Evolutionary conservation across 2,113 vertebrate genomes (phyloP), one percentile per base, ranked within the genome.

Genomic region (Seriola rivoliana): DNA sequence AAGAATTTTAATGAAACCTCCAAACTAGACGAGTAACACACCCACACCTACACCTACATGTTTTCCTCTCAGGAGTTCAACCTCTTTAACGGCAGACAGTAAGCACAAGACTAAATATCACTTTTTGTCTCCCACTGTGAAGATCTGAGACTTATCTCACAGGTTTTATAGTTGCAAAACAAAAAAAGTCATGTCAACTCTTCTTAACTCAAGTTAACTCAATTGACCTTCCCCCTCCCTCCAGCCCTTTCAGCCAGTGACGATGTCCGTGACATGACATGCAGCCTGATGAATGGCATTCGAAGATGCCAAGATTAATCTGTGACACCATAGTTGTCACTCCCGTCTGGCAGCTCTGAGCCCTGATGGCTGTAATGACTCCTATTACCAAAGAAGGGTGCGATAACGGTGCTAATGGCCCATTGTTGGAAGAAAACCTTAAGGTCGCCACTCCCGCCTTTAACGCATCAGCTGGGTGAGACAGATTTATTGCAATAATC

Each of bases 321-420:
- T 67, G 23, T n/a, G 48, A 59, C 78, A 65, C 13, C 54, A 32
- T 25, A 60, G 62, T 19, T 64, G 66, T 66, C 36, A 50, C 9
- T 55, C 21, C 42, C 0, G 3, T 55, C 75, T 21, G n/a, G 32
- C 34, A n/a, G 1, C 38, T 25, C 21, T 1, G 40, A 67, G 60
- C 59, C 67, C 13, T 17, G 66, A 78, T 70, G 71, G 44, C n/a
- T 80, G 48, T 46, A 71, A 72, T 59, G 23, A 71, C 65, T 74
- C 13, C 23, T 44, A n/a, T 81, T 40, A 29, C 12, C 32, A 55
- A 29, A 44, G 34, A 58, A 40, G 16, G 23, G 40, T 0, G 14
- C 4, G 13, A 54, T 32, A 48, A 44, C 14, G 2, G n/a, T 21
- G 0, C 36, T 23, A 29, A 74, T 2, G 67, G 13, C 17, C 8